Percentiles rank a stretch among this genome's conserved stretches.
These are phyloP conservation scores for Drosophila rubida DNA, from an alignment of 2,888 invertebrate species.

Conservation along the genomic window DNA sequence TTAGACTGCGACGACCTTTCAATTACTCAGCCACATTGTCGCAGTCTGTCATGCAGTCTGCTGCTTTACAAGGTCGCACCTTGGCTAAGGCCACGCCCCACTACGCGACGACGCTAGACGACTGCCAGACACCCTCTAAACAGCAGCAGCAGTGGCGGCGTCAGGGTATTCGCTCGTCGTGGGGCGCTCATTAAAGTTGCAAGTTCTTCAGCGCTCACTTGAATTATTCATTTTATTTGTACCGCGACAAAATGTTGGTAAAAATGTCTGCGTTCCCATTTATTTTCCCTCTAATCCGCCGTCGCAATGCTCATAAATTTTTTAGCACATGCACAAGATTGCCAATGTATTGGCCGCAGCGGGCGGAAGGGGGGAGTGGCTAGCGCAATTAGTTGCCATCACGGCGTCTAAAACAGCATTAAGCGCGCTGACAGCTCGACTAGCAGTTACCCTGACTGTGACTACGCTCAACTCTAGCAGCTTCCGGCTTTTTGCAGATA, in stretches of 20 bases:
- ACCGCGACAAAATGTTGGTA: slow-evolving; percentile 55
- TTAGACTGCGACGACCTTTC: slow-evolving; percentile 24
- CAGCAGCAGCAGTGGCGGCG: background rate
- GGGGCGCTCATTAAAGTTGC: slow-evolving; percentile 18
- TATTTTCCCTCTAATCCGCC: slow-evolving; percentile 36
- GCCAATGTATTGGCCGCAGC: background rate
- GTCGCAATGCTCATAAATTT: slow-evolving; percentile 66
- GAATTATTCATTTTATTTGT: slow-evolving; percentile 67
- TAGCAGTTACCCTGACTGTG: background rate
- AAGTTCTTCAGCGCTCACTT: slow-evolving; percentile 36
- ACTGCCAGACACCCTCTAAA: slow-evolving; percentile 1
- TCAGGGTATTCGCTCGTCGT: background rate
- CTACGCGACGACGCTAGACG: background rate
- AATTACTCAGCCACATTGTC: slow-evolving; percentile 8
- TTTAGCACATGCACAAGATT: slow-evolving; percentile 55
- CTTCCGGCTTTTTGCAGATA: background rate
- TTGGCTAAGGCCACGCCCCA: slow-evolving; percentile 15
- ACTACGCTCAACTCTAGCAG: background rate
- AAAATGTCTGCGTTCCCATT: slow-evolving; percentile 32
- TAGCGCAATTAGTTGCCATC: slow-evolving; percentile 69
- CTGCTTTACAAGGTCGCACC: slow-evolving; percentile 23
- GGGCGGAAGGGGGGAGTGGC: background rate
- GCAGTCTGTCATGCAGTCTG: slow-evolving; percentile 19
- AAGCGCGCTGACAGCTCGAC: background rate
- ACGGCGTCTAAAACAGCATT: slow-evolving; percentile 22